Base-by-base conservation (phyloP, 2,113 vertebrate species). In the Leuciscus idus region DNA sequence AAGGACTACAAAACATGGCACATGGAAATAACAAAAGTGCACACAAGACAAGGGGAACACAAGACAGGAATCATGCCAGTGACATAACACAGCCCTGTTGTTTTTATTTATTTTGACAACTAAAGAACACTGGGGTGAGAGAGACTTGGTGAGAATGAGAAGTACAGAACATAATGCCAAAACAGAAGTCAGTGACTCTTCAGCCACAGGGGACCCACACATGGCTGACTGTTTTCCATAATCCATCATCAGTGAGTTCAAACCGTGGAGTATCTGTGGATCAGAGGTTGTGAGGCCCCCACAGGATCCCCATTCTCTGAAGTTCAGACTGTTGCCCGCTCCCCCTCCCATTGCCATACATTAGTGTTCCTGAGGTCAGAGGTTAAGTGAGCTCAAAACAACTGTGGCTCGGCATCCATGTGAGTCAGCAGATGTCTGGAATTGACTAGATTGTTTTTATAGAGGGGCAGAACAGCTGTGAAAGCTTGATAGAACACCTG, bases 311-410 rank as follows among this genome's bases (percentile, higher is more conserved):
- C 15, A 76, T 84, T 76, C 70, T 19, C 26, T 77, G 55, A 4
- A 6, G 7, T 55, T n/a, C 59, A 79, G 61, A 52, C 9, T 43
- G 26, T 39, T 43, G 23, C 5, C 23, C 6, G 30, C 48, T n/a
- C 46, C 72, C 7, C 11, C 81, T 73, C 28, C 15, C 17, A 59
- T 66, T 70, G 72, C 50, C 81, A 59, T 46, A 70, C 23, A 80
- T 36, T 30, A 61, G 76, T 88, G 66, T 70, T 43, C 59, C 39
- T 11, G 11, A 26, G 55, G 83, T 84, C 23, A 64, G 2, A 81
- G 55, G 86, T 87, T 39, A 84, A 81, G 83, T 80, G 75, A 66
- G 52, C 50, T 59, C 17, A 70, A 83, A 55, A 52, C 57, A 64
- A 39, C 17, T 68, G 86, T 68, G 66, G 61, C 43, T 46, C 17